Percentiles rank a stretch among this genome's conserved stretches.
Evolutionary conservation across 30 jellyfish, hydroid and myxozoan species (phyloP).

Genomic region (Hydra vulgaris): DNA sequence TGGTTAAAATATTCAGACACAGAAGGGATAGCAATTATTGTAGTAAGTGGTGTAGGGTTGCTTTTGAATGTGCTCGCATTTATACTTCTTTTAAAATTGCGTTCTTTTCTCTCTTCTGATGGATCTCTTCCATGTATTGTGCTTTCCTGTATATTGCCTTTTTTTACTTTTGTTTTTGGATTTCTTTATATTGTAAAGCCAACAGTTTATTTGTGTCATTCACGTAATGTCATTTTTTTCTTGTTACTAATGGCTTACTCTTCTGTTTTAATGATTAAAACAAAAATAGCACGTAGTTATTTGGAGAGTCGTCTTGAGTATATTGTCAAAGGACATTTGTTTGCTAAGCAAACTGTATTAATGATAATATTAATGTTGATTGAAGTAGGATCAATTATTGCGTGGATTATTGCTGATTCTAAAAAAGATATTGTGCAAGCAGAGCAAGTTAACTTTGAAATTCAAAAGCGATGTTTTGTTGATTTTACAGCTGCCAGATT

Average conservation of each 20-base stretch:
- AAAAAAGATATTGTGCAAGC: constrained; percentile 23
- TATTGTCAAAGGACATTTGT: not conserved
- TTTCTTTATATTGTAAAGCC: constrained; percentile 45
- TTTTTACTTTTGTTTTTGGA: constrained; percentile 53
- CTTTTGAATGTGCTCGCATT: constrained; percentile 8
- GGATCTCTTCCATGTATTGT: constrained; percentile 43
- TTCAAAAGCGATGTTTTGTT: constrained; percentile 45
- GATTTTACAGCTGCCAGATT: constrained; percentile 44
- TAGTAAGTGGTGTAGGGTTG: constrained; percentile 44
- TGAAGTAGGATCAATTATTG: constrained; percentile 8
- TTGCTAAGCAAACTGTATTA: not conserved
- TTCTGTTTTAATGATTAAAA: constrained; percentile 34
- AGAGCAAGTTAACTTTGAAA: constrained; percentile 12
- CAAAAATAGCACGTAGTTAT: constrained; percentile 6
- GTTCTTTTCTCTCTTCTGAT: constrained; percentile 22
- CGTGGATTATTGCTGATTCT: constrained; percentile 12
- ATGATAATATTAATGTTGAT: not conserved
- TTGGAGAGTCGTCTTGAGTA: not conserved
- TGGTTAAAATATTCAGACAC: constrained; percentile 25
- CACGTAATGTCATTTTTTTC: constrained; percentile 46
- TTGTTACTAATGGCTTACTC: constrained; percentile 36
- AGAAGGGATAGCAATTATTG: constrained; percentile 46
- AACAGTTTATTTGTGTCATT: constrained; percentile 38
- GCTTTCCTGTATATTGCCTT: constrained; percentile 22
- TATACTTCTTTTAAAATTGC: constrained; percentile 18